phyloP scores from a whole-genome alignment of 2,113 vertebrate species.

The Scolopax mira region DNA sequence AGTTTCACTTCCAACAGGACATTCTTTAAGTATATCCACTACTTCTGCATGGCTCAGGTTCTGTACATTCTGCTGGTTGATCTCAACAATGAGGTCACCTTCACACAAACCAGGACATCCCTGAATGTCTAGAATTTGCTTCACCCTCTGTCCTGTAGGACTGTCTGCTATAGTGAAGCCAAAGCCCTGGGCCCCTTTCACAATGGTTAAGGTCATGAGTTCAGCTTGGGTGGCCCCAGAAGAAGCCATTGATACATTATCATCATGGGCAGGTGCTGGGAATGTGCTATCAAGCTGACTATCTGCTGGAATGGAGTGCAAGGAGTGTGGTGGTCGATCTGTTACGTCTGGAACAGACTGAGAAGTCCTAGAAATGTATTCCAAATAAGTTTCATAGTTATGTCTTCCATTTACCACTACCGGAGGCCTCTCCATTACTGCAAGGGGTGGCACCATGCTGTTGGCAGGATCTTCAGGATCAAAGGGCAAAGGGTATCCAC shows the following conservation, averaged over 20 bases:
- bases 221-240: slow-evolving; percentile 93
- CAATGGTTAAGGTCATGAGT: slow-evolving; percentile 95
- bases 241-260: slow-evolving; percentile 96
- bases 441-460: slow-evolving; percentile 90
- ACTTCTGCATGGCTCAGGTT: slow-evolving; percentile 94
- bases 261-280: slow-evolving; percentile 88
- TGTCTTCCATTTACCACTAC: slow-evolving; percentile 92
- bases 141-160: slow-evolving; percentile 92
- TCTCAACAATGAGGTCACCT: slow-evolving; percentile 97
- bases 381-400: slow-evolving; percentile 97
- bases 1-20: slow-evolving; percentile 88
- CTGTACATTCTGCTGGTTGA: slow-evolving; percentile 95
- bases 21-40: slow-evolving; percentile 98
- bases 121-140: slow-evolving; percentile 96
- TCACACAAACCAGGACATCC: slow-evolving; percentile 95
- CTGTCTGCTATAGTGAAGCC: slow-evolving; percentile 98
- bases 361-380: slow-evolving; percentile 94
- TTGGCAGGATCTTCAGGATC: slow-evolving; percentile 91
- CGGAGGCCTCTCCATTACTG: slow-evolving; percentile 93
- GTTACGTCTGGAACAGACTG: slow-evolving; percentile 89
- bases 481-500: slow-evolving; percentile 95
- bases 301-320: slow-evolving; percentile 86
- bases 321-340: slow-evolving; percentile 83
- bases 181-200: slow-evolving; percentile 96
- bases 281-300: slow-evolving; percentile 92